Evolutionary conservation across 2,797 vertebrate species (phyloP).

Genomic region (Sebastes kiyomatsui): DNA sequence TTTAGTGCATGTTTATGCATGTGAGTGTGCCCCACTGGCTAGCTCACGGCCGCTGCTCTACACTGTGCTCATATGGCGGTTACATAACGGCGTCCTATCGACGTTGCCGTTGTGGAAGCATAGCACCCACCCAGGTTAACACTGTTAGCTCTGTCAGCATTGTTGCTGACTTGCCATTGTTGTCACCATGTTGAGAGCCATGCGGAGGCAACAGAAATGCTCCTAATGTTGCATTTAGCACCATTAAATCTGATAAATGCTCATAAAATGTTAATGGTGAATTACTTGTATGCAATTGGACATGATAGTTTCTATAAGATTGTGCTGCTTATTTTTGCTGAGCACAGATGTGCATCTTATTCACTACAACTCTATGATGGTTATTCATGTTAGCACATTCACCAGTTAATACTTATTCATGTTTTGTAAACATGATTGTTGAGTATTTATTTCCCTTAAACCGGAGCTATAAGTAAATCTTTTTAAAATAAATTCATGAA

Average conservation of each 20-base stretch:
- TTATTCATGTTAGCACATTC: background rate
- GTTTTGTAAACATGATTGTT: background rate
- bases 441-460: background rate
- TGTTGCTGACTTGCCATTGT: too few relatives aligned
- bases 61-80: too few relatives aligned
- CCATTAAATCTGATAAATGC: background rate
- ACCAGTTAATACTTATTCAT: background rate
- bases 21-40: too few relatives aligned
- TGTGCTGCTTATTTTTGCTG: background rate
- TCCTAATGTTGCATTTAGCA: too few relatives aligned
- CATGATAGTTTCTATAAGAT: background rate
- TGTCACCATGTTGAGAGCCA: too few relatives aligned
- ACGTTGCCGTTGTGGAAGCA: too few relatives aligned
- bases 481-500: background rate
- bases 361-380: background rate
- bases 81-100: too few relatives aligned
- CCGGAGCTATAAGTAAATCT: background rate
- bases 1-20: too few relatives aligned
- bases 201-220: too few relatives aligned
- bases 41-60: too few relatives aligned
- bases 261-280: background rate
- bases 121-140: too few relatives aligned
- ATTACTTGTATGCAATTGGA: background rate
- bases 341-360: background rate
- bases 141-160: too few relatives aligned